Evolutionary conservation across 2,888 invertebrate species (phyloP).

Genomic region (Caenorhabditis macrosperma): DNA sequence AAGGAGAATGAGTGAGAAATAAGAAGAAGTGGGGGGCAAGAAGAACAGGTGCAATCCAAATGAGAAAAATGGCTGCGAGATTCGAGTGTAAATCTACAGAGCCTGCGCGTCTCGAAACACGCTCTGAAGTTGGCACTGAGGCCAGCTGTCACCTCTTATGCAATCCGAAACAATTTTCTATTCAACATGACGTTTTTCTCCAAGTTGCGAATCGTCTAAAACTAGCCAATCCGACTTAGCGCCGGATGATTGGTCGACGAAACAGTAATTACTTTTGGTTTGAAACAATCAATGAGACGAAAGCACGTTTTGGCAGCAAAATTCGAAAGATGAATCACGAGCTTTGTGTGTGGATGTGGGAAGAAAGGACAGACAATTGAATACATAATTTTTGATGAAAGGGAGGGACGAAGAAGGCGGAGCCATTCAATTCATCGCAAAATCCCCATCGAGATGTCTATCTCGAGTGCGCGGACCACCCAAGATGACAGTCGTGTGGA

Average conservation of each 20-base stretch:
- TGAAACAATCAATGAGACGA: slow-evolving; percentile 50
- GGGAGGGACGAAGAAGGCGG: slow-evolving; percentile 33
- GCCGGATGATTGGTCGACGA: slow-evolving; percentile 53
- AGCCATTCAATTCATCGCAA: slow-evolving; percentile 57
- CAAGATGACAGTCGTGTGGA: slow-evolving; percentile 47
- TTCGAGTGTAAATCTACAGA: background rate
- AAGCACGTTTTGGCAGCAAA: slow-evolving; percentile 22
- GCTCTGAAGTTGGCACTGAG: slow-evolving; percentile 8
- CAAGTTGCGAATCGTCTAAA: slow-evolving; percentile 54
- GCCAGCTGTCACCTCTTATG: slow-evolving; percentile 51
- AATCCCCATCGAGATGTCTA: slow-evolving; percentile 53
- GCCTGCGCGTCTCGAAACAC: background rate
- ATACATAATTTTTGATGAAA: slow-evolving; percentile 54
- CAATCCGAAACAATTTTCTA: slow-evolving; percentile 57
- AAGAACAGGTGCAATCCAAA: background rate
- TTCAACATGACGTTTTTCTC: slow-evolving; percentile 53
- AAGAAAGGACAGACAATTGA: slow-evolving; percentile 35
- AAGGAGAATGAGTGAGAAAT: background rate
- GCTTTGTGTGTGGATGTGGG: slow-evolving; percentile 1
- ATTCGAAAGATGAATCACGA: slow-evolving; percentile 19
- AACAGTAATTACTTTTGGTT: slow-evolving; percentile 57
- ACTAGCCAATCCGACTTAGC: slow-evolving; percentile 59
- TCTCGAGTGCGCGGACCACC: slow-evolving; percentile 48
- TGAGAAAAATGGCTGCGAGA: background rate
- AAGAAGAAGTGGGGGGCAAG: background rate